Evolutionary conservation across 2,888 invertebrate genomes (phyloP).

Genomic region (Sclerodermus sp.): DNA sequence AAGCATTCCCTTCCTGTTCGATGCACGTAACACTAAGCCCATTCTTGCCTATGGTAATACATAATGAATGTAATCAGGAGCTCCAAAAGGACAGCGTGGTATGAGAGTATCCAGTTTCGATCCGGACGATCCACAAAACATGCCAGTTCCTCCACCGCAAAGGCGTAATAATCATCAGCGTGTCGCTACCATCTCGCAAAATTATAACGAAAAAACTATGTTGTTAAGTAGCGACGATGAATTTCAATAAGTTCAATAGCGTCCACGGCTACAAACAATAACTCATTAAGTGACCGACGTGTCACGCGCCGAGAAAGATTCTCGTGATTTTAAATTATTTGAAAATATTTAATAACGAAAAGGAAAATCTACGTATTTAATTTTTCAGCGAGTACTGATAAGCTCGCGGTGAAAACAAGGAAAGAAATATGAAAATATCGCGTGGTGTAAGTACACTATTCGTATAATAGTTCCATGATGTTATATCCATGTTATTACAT

Average conservation of each 20-base stretch:
- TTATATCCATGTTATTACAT: constrained; percentile 42
- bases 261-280: no score
- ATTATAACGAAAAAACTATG: constrained; percentile 95
- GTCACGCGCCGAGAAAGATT: no score
- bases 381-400: neutral
- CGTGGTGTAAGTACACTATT: constrained; percentile 15
- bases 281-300: no score
- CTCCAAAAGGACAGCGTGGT: constrained; percentile 68
- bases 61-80: constrained; percentile 48
- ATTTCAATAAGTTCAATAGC: constrained; percentile 82
- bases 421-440: neutral
- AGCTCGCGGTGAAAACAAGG: neutral
- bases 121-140: constrained; percentile 67
- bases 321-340: no score
- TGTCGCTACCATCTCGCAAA: constrained; percentile 78
- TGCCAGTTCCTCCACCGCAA: constrained; percentile 54
- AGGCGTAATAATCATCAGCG: constrained; percentile 65
- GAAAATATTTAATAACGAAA: no score
- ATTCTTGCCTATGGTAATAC: neutral
- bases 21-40: no score
- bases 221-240: constrained; percentile 95
- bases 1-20: no score
- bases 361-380: no score
- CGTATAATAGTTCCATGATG: constrained; percentile 37
- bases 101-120: constrained; percentile 70